Evolutionary conservation across 1,140 invertebrate species (phyloP).

Genomic region (Drosophila elegans): DNA sequence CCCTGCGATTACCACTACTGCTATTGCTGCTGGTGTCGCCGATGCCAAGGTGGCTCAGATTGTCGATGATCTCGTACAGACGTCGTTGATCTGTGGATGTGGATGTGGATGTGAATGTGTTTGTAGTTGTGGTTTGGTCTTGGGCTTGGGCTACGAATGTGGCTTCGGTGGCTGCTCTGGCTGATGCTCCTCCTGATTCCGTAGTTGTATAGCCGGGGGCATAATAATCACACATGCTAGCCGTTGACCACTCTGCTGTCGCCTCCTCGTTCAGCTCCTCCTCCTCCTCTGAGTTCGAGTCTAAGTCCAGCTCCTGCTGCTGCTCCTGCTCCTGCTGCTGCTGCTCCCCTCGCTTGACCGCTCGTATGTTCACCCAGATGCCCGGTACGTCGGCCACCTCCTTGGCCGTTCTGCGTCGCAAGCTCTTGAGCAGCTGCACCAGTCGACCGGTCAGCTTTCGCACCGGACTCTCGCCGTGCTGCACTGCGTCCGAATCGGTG

Average conservation of each 20-base stretch:
- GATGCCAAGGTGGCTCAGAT: conserved; percentile 69
- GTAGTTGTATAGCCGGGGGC: background rate
- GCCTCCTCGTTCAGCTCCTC: background rate
- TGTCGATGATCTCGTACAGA: conserved; percentile 79
- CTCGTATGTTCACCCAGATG: conserved; percentile 24
- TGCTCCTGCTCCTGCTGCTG: conserved; percentile 1
- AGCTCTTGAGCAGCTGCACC: conserved; percentile 40
- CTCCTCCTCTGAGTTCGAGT: background rate
- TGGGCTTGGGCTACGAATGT: background rate
- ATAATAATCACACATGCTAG: conserved; percentile 60
- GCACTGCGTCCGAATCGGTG: conserved; percentile 28
- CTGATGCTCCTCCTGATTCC: conserved; percentile 20
- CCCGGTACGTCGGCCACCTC: background rate
- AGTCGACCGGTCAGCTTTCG: conserved; percentile 25
- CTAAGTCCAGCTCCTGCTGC: background rate
- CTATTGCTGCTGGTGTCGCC: background rate
- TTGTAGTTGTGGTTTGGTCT: background rate
- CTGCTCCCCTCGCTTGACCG: conserved; percentile 1
- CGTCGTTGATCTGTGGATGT: conserved; percentile 45
- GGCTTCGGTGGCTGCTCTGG: background rate
- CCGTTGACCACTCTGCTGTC: background rate
- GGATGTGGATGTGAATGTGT: conserved; percentile 5
- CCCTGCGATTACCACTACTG: background rate
- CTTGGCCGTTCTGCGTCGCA: conserved; percentile 28
- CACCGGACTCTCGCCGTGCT: conserved; percentile 1